phyloP scores from a whole-genome alignment of 53 echinoderm and acorn worm species.

The Glandiceps talaboti region DNA sequence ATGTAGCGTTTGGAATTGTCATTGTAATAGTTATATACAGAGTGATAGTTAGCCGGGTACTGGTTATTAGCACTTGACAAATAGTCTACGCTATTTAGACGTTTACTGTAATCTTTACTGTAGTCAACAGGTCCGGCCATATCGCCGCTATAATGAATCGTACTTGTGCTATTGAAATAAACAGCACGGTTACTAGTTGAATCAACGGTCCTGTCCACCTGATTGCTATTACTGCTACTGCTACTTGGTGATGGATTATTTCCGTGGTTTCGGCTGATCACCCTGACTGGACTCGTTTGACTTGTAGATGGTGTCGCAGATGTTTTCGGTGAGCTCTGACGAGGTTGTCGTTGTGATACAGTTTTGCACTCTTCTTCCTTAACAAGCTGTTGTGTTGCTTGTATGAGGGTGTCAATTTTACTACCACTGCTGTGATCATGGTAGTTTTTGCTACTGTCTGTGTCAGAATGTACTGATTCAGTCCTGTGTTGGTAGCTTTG shows the following conservation, averaged over 20 bases:
- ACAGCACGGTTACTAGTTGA: neutral
- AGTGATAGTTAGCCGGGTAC: neutral
- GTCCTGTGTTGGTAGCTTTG: neutral
- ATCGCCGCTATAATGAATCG: neutral
- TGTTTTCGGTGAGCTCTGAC: neutral
- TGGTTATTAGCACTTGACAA: neutral
- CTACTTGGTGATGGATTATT: neutral
- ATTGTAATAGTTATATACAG: neutral
- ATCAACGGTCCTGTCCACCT: neutral
- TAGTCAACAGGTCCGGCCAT: neutral
- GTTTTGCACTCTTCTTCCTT: constrained; percentile 70
- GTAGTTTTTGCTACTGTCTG: neutral
- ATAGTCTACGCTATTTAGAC: neutral
- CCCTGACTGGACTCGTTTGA: neutral
- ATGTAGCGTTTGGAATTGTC: neutral
- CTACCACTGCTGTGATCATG: constrained; percentile 4
- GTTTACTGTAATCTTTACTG: neutral
- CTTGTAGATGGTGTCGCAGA: neutral
- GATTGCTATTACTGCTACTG: neutral
- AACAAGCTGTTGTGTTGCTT: constrained; percentile 67
- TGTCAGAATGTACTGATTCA: neutral
- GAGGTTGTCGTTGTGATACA: constrained; percentile 2
- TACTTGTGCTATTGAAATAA: neutral
- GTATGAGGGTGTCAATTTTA: constrained; percentile 63
- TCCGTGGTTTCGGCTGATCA: neutral